A percentile compares a stretch with the other conserved stretches of the same genome.
phyloP scores from a whole-genome alignment of 2,888 invertebrate genomes.

The Ypsolopha scabrella region DNA sequence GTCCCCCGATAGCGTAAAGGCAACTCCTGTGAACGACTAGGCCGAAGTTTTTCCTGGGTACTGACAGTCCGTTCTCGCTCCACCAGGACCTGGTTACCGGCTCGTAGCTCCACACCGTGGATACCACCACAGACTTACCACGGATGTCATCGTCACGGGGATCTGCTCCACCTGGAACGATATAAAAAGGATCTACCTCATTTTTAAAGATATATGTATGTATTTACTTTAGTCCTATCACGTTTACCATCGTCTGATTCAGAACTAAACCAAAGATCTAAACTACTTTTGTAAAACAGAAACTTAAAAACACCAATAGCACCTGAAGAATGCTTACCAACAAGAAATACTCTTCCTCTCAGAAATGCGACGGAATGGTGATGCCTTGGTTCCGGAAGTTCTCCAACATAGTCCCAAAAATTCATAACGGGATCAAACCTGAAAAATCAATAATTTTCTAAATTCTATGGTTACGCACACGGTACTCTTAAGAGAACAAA shows the following conservation, averaged over 20 bases:
- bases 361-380: conserved; percentile 76
- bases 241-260: conserved; percentile 4
- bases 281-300: too few relatives aligned
- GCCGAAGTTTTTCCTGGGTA: conserved; percentile 76
- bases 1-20: conserved; percentile 80
- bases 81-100: conserved; percentile 74
- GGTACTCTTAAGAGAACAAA: background rate
- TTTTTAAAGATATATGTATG: too few relatives aligned
- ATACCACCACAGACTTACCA: conserved; percentile 68
- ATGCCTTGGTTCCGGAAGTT: conserved; percentile 77
- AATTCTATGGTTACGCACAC: background rate
- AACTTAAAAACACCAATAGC: too few relatives aligned
- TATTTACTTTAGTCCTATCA: background rate
- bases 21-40: conserved; percentile 74
- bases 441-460: conserved; percentile 5
- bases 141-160: conserved; percentile 70
- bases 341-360: conserved; percentile 74
- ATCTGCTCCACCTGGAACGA: conserved; percentile 72
- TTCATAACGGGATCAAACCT: conserved; percentile 72
- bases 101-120: conserved; percentile 78
- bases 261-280: too few relatives aligned
- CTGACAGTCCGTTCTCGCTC: conserved; percentile 70
- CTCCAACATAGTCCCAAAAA: conserved; percentile 75
- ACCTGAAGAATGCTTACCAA: conserved; percentile 51
- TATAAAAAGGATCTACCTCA: background rate